Conservation (phyloP, 2,113 vertebrate species). For the Pyxicephalus adspersus region DNA sequence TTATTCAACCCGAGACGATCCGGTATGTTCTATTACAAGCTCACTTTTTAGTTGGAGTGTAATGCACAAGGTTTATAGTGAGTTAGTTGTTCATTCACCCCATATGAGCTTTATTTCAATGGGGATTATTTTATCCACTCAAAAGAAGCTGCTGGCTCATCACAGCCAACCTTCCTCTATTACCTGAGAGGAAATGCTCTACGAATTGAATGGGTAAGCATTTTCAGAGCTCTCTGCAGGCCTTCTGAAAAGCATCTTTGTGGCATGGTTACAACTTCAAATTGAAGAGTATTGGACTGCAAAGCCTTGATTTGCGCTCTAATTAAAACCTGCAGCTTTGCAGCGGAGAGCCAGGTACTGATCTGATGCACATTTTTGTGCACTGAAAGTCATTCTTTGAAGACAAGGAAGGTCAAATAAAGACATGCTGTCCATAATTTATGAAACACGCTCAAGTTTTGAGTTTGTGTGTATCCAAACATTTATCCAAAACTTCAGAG, state of each 20-base stretch:
- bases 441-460: no score
- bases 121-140: no score
- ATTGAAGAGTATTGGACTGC: background rate
- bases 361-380: background rate
- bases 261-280: background rate
- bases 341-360: background rate
- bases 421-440: no score
- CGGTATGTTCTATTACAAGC: no score
- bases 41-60: no score
- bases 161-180: background rate
- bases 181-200: constrained; percentile 1
- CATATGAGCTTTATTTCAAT: no score
- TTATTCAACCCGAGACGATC: no score
- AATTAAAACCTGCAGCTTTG: background rate
- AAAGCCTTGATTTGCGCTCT: background rate
- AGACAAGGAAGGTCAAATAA: background rate
- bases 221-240: background rate
- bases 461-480: no score
- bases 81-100: no score
- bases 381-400: background rate
- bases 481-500: no score
- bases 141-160: background rate
- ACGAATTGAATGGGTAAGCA: background rate
- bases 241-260: constrained; percentile 7
- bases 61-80: no score